phyloP scores from a whole-genome alignment of 64 coral and sea anemone genomes.

The Acropora tenuis region DNA sequence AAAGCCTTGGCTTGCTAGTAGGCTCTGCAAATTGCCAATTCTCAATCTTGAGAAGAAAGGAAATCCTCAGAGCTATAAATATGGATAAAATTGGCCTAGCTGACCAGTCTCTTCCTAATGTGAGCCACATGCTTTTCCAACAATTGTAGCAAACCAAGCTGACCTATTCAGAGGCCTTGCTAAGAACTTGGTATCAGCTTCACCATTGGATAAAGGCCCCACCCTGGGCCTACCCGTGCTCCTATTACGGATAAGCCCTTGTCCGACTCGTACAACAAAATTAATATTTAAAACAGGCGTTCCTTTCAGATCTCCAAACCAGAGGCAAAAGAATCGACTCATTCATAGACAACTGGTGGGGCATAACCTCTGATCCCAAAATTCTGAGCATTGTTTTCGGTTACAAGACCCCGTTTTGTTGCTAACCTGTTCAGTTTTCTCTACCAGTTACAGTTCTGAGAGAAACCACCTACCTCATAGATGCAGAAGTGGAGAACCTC shows the following conservation, averaged over 20 bases:
- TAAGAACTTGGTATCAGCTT: constrained; percentile 36
- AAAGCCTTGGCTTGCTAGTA: constrained; percentile 11
- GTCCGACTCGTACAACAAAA: not conserved
- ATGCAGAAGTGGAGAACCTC: constrained; percentile 1
- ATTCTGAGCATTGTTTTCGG: constrained; percentile 30
- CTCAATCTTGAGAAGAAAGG: constrained; percentile 31
- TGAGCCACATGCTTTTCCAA: too few relatives aligned
- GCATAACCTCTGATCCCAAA: constrained; percentile 41
- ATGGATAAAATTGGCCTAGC: constrained; percentile 28
- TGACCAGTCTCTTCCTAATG: not conserved
- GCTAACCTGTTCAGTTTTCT: not conserved
- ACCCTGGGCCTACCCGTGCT: not conserved
- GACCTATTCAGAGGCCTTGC: constrained; percentile 47
- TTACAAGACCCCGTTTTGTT: not conserved
- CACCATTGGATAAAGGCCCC: not conserved
- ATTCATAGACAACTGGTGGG: too few relatives aligned
- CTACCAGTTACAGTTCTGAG: not conserved
- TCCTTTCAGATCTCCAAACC: not conserved
- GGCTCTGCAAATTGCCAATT: constrained; percentile 41
- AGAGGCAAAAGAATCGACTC: not conserved
- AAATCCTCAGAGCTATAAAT: constrained; percentile 20
- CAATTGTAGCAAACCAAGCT: constrained; percentile 51
- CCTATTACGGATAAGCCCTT: not conserved
- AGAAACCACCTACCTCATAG: not conserved
- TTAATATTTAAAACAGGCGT: not conserved